Evolutionary conservation across 2,888 invertebrate genomes (phyloP).

Genomic region (Mycalesis mineus): DNA sequence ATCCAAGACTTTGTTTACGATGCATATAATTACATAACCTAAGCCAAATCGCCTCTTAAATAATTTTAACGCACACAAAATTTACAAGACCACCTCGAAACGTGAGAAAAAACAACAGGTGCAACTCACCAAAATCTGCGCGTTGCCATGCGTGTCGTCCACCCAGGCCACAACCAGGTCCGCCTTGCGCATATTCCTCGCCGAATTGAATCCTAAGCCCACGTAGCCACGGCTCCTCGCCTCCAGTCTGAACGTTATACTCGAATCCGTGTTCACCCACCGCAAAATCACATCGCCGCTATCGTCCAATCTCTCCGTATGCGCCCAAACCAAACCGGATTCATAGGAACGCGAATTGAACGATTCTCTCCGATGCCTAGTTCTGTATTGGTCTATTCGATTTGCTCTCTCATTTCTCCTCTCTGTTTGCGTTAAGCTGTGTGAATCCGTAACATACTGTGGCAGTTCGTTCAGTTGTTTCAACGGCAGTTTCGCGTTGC

Average conservation of each 20-base stretch:
- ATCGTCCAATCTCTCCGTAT: conserved; percentile 75
- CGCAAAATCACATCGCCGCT: conserved; percentile 78
- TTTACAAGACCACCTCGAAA: conserved; percentile 18
- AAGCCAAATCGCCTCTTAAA: neutral
- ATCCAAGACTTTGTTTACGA: too few relatives aligned
- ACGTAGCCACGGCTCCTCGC: conserved; percentile 91
- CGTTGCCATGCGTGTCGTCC: conserved; percentile 81
- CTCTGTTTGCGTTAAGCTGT: conserved; percentile 54
- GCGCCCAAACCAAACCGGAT: conserved; percentile 77
- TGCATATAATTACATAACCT: neutral
- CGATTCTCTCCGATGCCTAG: conserved; percentile 56
- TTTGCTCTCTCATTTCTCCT: conserved; percentile 59
- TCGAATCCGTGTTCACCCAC: conserved; percentile 86
- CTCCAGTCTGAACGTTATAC: conserved; percentile 90
- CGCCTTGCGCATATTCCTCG: conserved; percentile 87
- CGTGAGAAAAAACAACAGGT: conserved; percentile 36
- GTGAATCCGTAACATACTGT: conserved; percentile 49
- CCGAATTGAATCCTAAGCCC: conserved; percentile 90
- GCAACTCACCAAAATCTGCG: conserved; percentile 87
- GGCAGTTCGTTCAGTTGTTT: conserved; percentile 58
- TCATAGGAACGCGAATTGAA: conserved; percentile 69
- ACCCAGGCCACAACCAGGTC: conserved; percentile 96
- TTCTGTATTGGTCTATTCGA: conserved; percentile 60
- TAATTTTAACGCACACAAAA: neutral
- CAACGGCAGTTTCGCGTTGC: conserved; percentile 64